Evolutionary conservation across 2,797 vertebrate species (phyloP), one percentile per base, ranked within the genome.

Genomic region (Karalla daura): DNA sequence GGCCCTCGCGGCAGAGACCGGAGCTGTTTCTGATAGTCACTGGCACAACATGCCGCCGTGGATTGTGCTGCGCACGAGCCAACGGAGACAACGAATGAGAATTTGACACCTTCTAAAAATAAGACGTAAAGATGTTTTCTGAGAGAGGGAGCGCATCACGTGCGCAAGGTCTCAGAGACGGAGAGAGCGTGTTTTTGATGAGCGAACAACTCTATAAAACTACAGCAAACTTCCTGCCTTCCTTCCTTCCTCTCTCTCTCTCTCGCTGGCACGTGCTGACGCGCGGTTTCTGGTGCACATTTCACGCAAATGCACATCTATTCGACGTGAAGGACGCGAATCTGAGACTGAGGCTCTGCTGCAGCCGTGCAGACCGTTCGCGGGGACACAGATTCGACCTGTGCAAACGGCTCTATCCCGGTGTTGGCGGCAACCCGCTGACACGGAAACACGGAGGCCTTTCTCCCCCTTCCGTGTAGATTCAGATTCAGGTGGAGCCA

Each of bases 341-440:
- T n/a, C 30, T 25, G 20, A 12, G 27, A 17, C 3, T 5, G 6
- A 17, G 21, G 7, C 46, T 18, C 37, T 25, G 35, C 3, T 32
- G 37, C 9, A 53, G 10, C n/a, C 20, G 1, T 30, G 14, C 4
- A 28, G 9, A 33, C 14, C 3, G 2, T 21, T n/a, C 47, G 45
- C n/a, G 7, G 21, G 15, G 25, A 24, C 47, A 61, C 65, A 46
- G 54, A 52, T 71, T 54, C 15, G 61, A 44, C 41, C 20, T 47
- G 27, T 54, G 49, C 51, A 71, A 78, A 81, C 52, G 6, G 7
- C 4, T 47, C 82, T 72, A 84, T 80, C 53, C 3, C 7, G 28
- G 25, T 11, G 47, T 53, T 37, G 58, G 14, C 15, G 9, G 15
- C 70, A 45, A 66, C 49, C 43, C 49, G 60, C 11, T 75, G 39